Evolutionary conservation across 1,140 invertebrate species (phyloP).

Genomic region (Euwallacea similis): DNA sequence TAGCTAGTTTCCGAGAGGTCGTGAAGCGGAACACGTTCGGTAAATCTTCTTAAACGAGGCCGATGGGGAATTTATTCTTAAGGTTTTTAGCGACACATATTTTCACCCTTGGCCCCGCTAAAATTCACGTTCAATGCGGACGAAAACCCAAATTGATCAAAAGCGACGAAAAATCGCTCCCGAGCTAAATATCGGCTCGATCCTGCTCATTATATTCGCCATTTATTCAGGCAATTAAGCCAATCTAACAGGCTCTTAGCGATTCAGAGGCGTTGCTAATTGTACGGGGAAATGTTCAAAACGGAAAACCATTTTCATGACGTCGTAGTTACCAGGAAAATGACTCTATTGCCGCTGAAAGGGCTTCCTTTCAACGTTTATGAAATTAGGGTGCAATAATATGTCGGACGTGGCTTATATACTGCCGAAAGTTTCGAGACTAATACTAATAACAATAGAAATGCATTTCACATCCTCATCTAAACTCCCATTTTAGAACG

Average conservation of each 20-base stretch:
- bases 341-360: slow-evolving; percentile 7
- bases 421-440: neutral
- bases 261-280: slow-evolving; percentile 24
- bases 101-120: neutral
- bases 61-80: slow-evolving; percentile 11
- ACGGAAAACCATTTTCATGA: slow-evolving; percentile 31
- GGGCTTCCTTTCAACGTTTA: slow-evolving; percentile 9
- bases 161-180: slow-evolving; percentile 8
- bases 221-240: slow-evolving; percentile 32
- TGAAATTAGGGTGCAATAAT: slow-evolving; percentile 26
- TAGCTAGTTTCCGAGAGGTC: slow-evolving; percentile 16
- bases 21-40: slow-evolving; percentile 23
- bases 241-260: slow-evolving; percentile 33
- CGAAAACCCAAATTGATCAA: slow-evolving; percentile 1
- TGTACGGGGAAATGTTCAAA: slow-evolving; percentile 27
- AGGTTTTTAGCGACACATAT: slow-evolving; percentile 13
- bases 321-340: slow-evolving; percentile 24
- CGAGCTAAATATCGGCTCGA: slow-evolving; percentile 1
- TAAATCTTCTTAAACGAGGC: slow-evolving; percentile 24
- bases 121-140: no score
- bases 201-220: slow-evolving; percentile 21
- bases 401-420: slow-evolving; percentile 7
- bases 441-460: slow-evolving; percentile 7
- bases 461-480: neutral
- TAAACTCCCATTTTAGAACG: neutral